These are phyloP conservation scores for Neoniphon sammara DNA, from an alignment of 2,797 vertebrate genomes.

Conservation along the genomic window DNA sequence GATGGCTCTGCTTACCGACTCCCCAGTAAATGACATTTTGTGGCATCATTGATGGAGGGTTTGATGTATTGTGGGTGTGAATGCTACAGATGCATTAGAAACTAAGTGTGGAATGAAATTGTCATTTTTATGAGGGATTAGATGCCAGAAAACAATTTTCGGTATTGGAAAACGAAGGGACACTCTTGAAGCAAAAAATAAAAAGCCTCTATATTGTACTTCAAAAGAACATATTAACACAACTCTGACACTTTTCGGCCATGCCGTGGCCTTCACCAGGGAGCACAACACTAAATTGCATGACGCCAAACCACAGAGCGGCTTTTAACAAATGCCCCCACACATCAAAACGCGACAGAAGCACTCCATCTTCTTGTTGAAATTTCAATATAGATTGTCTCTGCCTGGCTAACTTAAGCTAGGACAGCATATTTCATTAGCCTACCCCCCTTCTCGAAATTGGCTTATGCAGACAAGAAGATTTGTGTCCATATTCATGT, in stretches of 20 bases:
- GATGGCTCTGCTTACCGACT: conserved; percentile 29
- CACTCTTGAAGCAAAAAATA: conserved; percentile 16
- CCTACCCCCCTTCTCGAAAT: conserved; percentile 40
- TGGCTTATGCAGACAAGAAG: conserved; percentile 62
- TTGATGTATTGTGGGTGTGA: not conserved
- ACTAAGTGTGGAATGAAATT: not conserved
- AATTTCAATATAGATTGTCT: conserved; percentile 28
- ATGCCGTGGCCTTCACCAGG: conserved; percentile 17
- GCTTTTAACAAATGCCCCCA: conserved; percentile 27
- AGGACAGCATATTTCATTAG: conserved; percentile 53
- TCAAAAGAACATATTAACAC: conserved; percentile 19
- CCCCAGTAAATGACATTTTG: conserved; percentile 42
- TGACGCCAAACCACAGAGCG: conserved; percentile 43
- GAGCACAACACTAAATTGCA: too few relatives aligned
- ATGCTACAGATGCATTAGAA: not conserved
- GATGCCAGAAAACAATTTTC: conserved; percentile 36
- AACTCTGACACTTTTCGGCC: conserved; percentile 29
- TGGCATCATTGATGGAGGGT: conserved; percentile 29
- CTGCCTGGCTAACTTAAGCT: conserved; percentile 8
- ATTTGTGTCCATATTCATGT: conserved; percentile 69
- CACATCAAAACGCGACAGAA: conserved; percentile 37
- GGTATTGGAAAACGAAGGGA: conserved; percentile 9
- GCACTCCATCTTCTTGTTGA: conserved; percentile 12
- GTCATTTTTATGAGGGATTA: conserved; percentile 26
- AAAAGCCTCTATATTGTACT: conserved; percentile 31